Percentiles rank a stretch among this genome's conserved stretches.
Conservation (phyloP, 2,113 vertebrate genomes). For the Ophiodon elongatus region DNA sequence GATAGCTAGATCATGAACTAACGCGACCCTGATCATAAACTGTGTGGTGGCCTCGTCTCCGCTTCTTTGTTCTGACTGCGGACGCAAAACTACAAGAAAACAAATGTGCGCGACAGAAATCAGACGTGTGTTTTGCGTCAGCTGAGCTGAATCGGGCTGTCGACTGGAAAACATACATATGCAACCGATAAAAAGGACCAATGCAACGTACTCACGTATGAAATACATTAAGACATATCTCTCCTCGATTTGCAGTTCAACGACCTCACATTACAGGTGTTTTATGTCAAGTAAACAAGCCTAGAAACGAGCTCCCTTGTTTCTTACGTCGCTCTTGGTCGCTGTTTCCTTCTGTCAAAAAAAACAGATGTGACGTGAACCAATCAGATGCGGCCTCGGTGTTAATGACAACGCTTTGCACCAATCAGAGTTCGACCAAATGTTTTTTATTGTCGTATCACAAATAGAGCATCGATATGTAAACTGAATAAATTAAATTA, state of each 20-base stretch:
- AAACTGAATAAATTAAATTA: background rate
- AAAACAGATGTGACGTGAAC: background rate
- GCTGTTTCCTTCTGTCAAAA: constrained; percentile 61
- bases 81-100: background rate
- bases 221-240: constrained; percentile 80
- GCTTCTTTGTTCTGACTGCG: background rate
- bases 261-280: constrained; percentile 14
- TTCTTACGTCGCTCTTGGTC: background rate
- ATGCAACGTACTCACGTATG: constrained; percentile 72
- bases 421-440: constrained; percentile 26
- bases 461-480: background rate
- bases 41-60: too few species aligned
- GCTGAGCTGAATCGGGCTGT: constrained; percentile 32
- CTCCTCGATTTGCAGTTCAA: background rate
- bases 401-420: background rate
- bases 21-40: too few species aligned
- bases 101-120: background rate
- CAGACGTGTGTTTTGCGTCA: background rate
- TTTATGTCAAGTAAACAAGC: constrained; percentile 1
- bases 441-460: background rate
- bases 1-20: too few species aligned
- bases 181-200: background rate
- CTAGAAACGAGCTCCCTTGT: background rate
- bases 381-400: constrained; percentile 9
- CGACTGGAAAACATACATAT: background rate